phyloP scores from a whole-genome alignment of 2,113 vertebrate species.

The Ia io region DNA sequence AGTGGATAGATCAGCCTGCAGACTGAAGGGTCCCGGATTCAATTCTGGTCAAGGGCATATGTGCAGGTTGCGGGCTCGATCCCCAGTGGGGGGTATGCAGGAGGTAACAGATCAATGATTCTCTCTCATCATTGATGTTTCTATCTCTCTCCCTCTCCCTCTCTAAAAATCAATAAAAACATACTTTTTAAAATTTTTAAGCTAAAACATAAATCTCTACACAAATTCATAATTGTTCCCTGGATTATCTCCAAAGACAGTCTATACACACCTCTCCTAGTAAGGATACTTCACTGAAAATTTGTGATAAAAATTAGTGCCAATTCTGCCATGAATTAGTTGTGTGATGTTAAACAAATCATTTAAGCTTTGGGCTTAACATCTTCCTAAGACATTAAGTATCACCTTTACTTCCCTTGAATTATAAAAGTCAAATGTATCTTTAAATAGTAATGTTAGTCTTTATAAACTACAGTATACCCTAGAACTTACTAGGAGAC shows the following conservation, averaged over 20 bases:
- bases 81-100: too few species aligned
- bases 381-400: neutral
- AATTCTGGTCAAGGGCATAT: too few species aligned
- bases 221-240: neutral
- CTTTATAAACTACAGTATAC: neutral
- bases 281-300: neutral
- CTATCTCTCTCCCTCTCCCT: too few species aligned
- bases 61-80: too few species aligned
- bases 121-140: too few species aligned
- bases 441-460: slow-evolving; percentile 6
- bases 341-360: neutral
- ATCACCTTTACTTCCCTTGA: neutral
- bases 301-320: neutral
- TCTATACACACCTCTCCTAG: neutral
- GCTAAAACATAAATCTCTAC: slow-evolving; percentile 30
- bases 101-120: too few species aligned
- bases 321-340: neutral
- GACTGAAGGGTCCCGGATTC: too few species aligned
- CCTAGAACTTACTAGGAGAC: neutral
- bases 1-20: too few species aligned
- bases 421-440: neutral
- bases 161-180: too few species aligned
- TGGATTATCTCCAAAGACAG: neutral
- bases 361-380: neutral
- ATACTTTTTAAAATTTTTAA: neutral